Percentiles rank a stretch among this genome's conserved stretches.
phyloP scores from a whole-genome alignment of 2,113 vertebrate genomes.

The Anolis sagrei region DNA sequence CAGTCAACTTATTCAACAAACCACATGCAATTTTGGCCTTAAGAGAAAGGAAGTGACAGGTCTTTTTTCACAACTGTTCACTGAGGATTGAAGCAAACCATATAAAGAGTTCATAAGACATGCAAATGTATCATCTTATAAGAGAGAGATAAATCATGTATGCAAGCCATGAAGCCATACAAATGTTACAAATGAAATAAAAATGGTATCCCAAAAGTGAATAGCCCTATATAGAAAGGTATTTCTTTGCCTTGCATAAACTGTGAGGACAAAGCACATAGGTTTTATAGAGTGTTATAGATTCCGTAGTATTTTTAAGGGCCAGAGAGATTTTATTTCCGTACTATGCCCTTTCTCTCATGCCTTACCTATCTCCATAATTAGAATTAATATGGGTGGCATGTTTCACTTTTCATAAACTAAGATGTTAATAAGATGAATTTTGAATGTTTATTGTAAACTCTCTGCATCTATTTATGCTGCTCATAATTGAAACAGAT shows the following conservation, averaged over 20 bases:
- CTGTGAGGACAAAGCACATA: no score
- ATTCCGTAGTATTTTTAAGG: background rate
- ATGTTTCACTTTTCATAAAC: conserved; percentile 48
- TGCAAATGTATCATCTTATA: background rate
- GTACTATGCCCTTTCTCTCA: conserved; percentile 15
- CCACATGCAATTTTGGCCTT: no score
- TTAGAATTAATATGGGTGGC: conserved; percentile 24
- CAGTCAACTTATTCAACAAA: no score
- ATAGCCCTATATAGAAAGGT: no score
- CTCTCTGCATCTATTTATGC: conserved; percentile 43
- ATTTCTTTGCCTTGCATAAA: no score
- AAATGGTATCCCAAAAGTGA: background rate
- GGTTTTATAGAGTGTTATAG: background rate
- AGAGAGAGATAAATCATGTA: background rate
- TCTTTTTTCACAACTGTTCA: background rate
- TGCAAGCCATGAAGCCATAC: background rate
- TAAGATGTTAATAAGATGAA: conserved; percentile 46
- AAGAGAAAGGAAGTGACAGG: no score
- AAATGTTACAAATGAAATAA: background rate
- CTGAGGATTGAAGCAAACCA: background rate
- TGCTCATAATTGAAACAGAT: conserved; percentile 51
- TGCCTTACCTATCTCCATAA: conserved; percentile 22
- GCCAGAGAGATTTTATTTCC: background rate
- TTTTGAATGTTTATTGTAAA: conserved; percentile 58
- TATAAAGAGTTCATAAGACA: background rate